Evolutionary conservation across 2,113 vertebrate genomes (phyloP).

Genomic region (Poeciliopsis retropinna): DNA sequence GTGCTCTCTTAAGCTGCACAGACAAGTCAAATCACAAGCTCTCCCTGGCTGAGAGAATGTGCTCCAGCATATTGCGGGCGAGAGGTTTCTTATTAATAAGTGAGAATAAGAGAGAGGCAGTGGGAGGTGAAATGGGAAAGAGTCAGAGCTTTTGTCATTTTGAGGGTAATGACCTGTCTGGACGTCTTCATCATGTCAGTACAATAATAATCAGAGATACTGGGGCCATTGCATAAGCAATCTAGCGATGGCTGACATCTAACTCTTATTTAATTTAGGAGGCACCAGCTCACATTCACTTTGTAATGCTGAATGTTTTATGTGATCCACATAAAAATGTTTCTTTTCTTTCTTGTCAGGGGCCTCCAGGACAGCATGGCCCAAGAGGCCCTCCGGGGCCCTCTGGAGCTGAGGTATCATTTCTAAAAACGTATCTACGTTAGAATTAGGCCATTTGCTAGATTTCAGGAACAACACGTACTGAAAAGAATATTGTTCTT

Average conservation of each 20-base stretch:
- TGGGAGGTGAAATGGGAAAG: slow-evolving; percentile 32
- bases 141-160: slow-evolving; percentile 54
- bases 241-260: slow-evolving; percentile 32
- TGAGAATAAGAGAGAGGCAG: slow-evolving; percentile 33
- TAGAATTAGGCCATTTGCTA: not conserved
- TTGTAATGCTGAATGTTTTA: slow-evolving; percentile 20
- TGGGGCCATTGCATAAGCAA: slow-evolving; percentile 42
- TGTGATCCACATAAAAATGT: slow-evolving; percentile 22
- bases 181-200: slow-evolving; percentile 69
- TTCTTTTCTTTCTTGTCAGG: slow-evolving; percentile 74
- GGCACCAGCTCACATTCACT: slow-evolving; percentile 19
- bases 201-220: slow-evolving; percentile 54
- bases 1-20: slow-evolving; percentile 52
- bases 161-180: slow-evolving; percentile 73
- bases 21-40: slow-evolving; percentile 58
- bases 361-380: slow-evolving; percentile 88
- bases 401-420: slow-evolving; percentile 84
- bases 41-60: slow-evolving; percentile 51
- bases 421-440: not conserved
- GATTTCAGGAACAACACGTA: not conserved
- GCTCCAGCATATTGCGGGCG: slow-evolving; percentile 40
- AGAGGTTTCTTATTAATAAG: slow-evolving; percentile 71
- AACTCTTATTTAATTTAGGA: slow-evolving; percentile 38
- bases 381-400: slow-evolving; percentile 86
- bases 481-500: not conserved